Conservation (phyloP, 2,113 vertebrate species). For the Columba livia region DNA sequence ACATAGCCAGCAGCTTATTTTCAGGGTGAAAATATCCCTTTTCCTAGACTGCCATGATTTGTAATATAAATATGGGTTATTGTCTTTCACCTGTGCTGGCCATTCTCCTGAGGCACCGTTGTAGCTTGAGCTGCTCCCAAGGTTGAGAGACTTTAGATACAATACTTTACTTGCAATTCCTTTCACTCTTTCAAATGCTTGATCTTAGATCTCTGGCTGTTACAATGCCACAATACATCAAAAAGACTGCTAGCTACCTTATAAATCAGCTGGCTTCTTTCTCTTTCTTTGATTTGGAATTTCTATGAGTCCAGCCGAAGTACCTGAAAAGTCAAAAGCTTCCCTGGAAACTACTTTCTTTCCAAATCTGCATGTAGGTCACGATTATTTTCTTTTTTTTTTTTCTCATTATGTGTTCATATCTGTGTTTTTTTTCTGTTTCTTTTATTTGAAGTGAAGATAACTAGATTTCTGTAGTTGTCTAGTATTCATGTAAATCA, state of each 20-base stretch:
- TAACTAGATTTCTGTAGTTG: neutral
- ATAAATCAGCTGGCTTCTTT: neutral
- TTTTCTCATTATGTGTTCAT: neutral
- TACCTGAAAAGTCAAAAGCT: neutral
- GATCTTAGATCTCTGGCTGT: slow-evolving; percentile 22
- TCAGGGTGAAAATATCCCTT: neutral
- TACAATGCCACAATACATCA: slow-evolving; percentile 3
- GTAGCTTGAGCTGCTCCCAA: neutral
- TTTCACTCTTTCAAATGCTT: slow-evolving; percentile 34
- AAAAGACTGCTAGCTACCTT: neutral
- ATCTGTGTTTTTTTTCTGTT: neutral
- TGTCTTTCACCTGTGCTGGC: neutral
- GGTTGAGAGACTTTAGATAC: neutral
- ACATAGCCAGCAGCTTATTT: neutral
- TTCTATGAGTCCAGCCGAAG: neutral
- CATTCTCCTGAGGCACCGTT: neutral
- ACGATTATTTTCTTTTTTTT: neutral
- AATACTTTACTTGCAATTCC: neutral
- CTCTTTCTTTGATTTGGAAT: slow-evolving; percentile 12
- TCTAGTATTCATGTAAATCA: neutral
- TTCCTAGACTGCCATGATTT: neutral
- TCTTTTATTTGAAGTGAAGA: neutral
- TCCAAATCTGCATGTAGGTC: neutral
- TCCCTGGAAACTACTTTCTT: neutral
- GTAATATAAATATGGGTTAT: neutral